Percentiles rank a stretch among this genome's conserved stretches.
phyloP scores from a whole-genome alignment of 2,888 invertebrate genomes.

The Smittia sp. region DNA sequence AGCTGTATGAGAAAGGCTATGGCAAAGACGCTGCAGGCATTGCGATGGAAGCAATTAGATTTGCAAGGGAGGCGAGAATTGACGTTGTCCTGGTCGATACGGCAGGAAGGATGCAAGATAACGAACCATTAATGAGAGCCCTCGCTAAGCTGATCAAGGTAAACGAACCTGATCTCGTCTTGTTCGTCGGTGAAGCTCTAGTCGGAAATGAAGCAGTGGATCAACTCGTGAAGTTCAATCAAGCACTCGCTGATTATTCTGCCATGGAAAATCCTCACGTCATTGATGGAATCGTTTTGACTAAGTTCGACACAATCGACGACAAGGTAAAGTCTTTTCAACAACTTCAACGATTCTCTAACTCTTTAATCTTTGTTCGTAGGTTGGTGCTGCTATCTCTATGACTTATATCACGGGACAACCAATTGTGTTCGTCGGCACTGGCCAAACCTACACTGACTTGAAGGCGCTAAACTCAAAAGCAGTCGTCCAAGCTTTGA shows the following conservation, averaged over 20 bases:
- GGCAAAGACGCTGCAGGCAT: slow-evolving; percentile 99
- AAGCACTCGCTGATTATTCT: slow-evolving; percentile 90
- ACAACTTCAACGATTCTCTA: too few relatives aligned
- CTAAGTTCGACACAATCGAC: slow-evolving; percentile 99
- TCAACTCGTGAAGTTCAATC: slow-evolving; percentile 98
- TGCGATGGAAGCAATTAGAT: slow-evolving; percentile 93
- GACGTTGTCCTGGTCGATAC: slow-evolving; percentile 98
- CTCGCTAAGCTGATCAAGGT: slow-evolving; percentile 95
- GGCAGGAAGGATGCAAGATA: slow-evolving; percentile 99
- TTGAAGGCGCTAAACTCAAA: slow-evolving; percentile 93
- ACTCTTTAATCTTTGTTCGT: slow-evolving; percentile 45
- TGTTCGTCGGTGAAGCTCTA: slow-evolving; percentile 99
- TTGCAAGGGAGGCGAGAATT: slow-evolving; percentile 73
- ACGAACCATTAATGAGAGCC: slow-evolving; percentile 98
- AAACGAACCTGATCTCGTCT: slow-evolving; percentile 94
- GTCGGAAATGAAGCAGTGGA: slow-evolving; percentile 99
- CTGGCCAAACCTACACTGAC: slow-evolving; percentile 98
- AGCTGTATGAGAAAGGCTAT: slow-evolving; percentile 92
- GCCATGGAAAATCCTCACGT: slow-evolving; percentile 77
- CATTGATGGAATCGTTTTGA: slow-evolving; percentile 98
- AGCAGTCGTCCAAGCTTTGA: slow-evolving; percentile 92
- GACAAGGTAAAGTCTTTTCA: too few relatives aligned
- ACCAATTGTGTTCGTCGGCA: slow-evolving; percentile 93
- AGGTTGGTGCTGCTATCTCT: slow-evolving; percentile 96
- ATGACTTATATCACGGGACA: slow-evolving; percentile 99